phyloP scores from a whole-genome alignment of 2,888 invertebrate species.

The Drosophila kanekoi region DNA sequence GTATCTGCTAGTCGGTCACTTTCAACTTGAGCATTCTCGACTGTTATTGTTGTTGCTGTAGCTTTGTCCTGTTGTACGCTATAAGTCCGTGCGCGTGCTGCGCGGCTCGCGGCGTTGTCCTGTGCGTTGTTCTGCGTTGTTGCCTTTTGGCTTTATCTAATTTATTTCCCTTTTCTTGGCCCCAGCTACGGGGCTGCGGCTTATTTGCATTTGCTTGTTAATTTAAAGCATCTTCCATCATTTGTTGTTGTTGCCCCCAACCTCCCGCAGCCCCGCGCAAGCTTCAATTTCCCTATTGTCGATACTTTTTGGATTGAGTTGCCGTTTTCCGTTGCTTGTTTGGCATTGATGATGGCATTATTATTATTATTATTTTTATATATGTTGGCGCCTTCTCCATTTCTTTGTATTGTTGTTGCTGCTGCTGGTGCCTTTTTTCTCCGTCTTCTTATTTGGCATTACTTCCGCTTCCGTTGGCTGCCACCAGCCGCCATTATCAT shows the following conservation, averaged over 20 bases:
- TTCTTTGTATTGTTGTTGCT: conserved; percentile 37
- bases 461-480: conserved; percentile 77
- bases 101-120: conserved; percentile 68
- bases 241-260: conserved; percentile 54
- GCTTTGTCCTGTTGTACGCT: conserved; percentile 52
- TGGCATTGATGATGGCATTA: conserved; percentile 77
- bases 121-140: conserved; percentile 53
- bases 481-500: conserved; percentile 58
- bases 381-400: conserved; percentile 69
- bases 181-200: conserved; percentile 22
- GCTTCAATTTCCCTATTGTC: conserved; percentile 55
- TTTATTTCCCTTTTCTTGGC: conserved; percentile 65
- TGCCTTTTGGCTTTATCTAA: conserved; percentile 76
- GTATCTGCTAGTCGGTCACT: too few species aligned
- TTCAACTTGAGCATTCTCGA: too few species aligned
- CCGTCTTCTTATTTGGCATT: conserved; percentile 66
- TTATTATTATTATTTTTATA: conserved; percentile 56
- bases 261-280: background rate
- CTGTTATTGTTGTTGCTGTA: conserved; percentile 13
- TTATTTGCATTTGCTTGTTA: conserved; percentile 82
- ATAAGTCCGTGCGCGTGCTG: conserved; percentile 73
- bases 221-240: conserved; percentile 79
- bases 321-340: conserved; percentile 62
- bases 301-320: conserved; percentile 58
- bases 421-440: conserved; percentile 14